Evolutionary conservation across 2,888 invertebrate genomes (phyloP).

Genomic region (Stenolophus ochropezus): DNA sequence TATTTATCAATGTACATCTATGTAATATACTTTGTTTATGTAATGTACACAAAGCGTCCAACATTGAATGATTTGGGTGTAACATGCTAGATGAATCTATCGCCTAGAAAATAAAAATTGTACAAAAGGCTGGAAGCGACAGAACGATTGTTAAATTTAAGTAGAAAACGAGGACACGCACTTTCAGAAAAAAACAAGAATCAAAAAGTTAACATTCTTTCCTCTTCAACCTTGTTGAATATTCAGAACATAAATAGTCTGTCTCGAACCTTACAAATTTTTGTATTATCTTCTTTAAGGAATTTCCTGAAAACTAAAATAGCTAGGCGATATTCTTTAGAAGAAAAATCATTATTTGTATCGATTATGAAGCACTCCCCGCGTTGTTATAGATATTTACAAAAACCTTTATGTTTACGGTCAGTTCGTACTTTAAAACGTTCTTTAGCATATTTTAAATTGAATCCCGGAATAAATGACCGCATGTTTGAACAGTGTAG

Average conservation of each 20-base stretch:
- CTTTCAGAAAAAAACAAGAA: not conserved
- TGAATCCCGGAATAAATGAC: not conserved
- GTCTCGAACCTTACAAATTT: not conserved
- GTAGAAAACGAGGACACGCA: no score
- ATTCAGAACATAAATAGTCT: not conserved
- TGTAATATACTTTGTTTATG: no score
- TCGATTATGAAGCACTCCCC: not conserved
- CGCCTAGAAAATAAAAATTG: no score
- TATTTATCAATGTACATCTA: no score
- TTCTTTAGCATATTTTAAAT: conserved; percentile 1
- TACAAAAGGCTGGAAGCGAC: no score
- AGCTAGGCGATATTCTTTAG: not conserved
- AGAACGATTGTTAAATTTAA: no score
- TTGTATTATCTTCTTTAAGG: not conserved
- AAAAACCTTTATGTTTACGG: not conserved
- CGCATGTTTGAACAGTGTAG: not conserved
- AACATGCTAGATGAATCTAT: no score
- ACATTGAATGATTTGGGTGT: no score
- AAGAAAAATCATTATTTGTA: conserved; percentile 4
- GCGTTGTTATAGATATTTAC: not conserved
- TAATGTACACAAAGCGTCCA: no score
- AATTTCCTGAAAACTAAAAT: not conserved
- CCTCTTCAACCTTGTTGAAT: not conserved
- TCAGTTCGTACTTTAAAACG: not conserved
- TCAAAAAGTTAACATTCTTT: not conserved